Evolutionary conservation across 1,140 invertebrate species (phyloP).

Genomic region (Bilobella aurantiaca): DNA sequence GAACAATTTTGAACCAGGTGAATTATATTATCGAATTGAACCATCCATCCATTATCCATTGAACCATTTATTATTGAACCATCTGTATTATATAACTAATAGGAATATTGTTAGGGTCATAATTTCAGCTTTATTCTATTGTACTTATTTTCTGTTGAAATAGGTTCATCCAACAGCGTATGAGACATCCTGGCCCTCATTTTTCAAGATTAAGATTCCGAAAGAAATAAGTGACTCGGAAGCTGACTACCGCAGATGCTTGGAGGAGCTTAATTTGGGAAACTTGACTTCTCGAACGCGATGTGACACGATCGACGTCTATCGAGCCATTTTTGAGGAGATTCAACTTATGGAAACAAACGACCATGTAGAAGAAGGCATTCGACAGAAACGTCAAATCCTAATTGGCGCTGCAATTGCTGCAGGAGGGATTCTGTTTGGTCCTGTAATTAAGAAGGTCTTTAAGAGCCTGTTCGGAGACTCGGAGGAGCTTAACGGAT

Average conservation of each 20-base stretch:
- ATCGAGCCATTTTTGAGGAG: background rate
- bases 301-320: background rate
- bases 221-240: background rate
- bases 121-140: too few relatives aligned
- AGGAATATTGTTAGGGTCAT: too few relatives aligned
- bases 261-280: background rate
- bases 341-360: background rate
- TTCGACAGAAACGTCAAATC: background rate
- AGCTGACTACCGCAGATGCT: background rate
- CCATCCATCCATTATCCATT: too few relatives aligned
- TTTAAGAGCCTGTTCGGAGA: background rate
- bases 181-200: background rate
- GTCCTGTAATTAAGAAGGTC: background rate
- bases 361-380: background rate
- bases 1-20: background rate
- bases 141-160: background rate
- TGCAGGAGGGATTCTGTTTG: background rate
- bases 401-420: background rate
- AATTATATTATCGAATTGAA: too few relatives aligned
- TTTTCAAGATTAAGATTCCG: background rate
- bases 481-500: background rate
- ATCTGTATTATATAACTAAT: too few relatives aligned
- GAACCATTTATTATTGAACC: too few relatives aligned
- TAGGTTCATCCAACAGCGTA: background rate
- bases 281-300: background rate